A percentile compares a stretch with the other conserved stretches of the same genome.
Evolutionary conservation across 2,888 invertebrate genomes (phyloP).

Genomic region (Cyclophora albipunctata): DNA sequence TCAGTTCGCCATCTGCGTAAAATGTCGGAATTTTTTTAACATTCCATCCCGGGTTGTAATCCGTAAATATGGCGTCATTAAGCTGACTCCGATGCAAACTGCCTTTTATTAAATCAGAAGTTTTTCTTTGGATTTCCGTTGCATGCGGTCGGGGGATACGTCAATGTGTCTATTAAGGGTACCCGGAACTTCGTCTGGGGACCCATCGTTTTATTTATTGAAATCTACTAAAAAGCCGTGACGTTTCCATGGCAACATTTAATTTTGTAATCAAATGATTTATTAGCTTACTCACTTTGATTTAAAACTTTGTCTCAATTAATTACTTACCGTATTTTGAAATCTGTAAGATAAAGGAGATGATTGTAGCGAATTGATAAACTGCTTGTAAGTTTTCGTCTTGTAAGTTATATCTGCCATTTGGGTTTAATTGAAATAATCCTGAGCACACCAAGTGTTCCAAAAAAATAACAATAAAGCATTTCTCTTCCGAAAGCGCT

Average conservation of each 20-base stretch:
- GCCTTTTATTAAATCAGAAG: conserved; percentile 24
- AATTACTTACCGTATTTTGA: neutral
- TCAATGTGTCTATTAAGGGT: conserved; percentile 62
- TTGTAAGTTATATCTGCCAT: too few species aligned
- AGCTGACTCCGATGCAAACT: conserved; percentile 27
- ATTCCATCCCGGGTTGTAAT: conserved; percentile 37
- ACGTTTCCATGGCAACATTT: conserved; percentile 21
- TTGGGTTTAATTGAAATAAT: too few species aligned
- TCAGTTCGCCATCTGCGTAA: conserved; percentile 55
- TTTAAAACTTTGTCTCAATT: neutral
- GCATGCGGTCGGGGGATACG: conserved; percentile 39
- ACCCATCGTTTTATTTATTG: conserved; percentile 63
- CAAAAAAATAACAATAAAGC: too few species aligned
- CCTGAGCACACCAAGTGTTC: too few species aligned
- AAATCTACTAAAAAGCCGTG: conserved; percentile 41
- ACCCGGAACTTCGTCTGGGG: conserved; percentile 31
- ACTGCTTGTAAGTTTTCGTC: too few species aligned
- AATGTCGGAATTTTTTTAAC: conserved; percentile 47
- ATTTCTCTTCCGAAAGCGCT: too few species aligned
- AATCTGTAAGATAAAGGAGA: too few species aligned
- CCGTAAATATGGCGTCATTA: conserved; percentile 48
- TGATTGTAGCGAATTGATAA: too few species aligned
- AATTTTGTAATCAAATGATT: conserved; percentile 18
- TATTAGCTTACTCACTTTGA: conserved; percentile 19
- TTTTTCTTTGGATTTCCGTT: conserved; percentile 21